Conservation (phyloP, 92 coral and sea anemone species). For the Blastomussa wellsi region DNA sequence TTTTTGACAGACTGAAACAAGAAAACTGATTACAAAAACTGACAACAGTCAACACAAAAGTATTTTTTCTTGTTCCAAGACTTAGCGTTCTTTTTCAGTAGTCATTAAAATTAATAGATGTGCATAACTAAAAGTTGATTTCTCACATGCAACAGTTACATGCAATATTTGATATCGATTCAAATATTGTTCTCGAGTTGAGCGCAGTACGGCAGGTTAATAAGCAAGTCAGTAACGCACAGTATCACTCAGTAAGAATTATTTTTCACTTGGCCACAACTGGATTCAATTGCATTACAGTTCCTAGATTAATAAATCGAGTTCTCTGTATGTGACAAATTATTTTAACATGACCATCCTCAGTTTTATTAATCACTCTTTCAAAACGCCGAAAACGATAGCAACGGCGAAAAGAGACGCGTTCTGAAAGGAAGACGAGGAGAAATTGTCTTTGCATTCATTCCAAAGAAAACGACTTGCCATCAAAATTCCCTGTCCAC, state of each 20-base stretch:
- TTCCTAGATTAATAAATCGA: neutral
- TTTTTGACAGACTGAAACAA: neutral
- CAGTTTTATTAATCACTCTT: neutral
- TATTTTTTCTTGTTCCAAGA: neutral
- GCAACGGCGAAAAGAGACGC: slow-evolving; percentile 93
- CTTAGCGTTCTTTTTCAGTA: neutral
- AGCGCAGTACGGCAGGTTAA: neutral
- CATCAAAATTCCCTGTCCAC: slow-evolving; percentile 77
- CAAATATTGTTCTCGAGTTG: neutral
- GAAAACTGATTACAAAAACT: neutral
- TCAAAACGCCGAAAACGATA: slow-evolving; percentile 74
- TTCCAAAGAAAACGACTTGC: slow-evolving; percentile 97
- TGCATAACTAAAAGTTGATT: neutral
- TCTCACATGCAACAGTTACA: neutral
- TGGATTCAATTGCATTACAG: neutral
- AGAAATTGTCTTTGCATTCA: slow-evolving; percentile 76
- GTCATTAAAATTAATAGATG: neutral
- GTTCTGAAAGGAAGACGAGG: slow-evolving; percentile 81
- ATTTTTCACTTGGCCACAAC: neutral
- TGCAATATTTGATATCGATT: neutral
- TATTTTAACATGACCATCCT: too few species aligned
- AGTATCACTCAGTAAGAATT: neutral
- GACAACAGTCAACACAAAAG: slow-evolving; percentile 1
- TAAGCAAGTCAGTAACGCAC: neutral
- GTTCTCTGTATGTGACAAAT: neutral